Percentiles rank a stretch among this genome's conserved stretches.
Conservation (phyloP, 2,113 vertebrate species). For the Cervus canadensis region DNA sequence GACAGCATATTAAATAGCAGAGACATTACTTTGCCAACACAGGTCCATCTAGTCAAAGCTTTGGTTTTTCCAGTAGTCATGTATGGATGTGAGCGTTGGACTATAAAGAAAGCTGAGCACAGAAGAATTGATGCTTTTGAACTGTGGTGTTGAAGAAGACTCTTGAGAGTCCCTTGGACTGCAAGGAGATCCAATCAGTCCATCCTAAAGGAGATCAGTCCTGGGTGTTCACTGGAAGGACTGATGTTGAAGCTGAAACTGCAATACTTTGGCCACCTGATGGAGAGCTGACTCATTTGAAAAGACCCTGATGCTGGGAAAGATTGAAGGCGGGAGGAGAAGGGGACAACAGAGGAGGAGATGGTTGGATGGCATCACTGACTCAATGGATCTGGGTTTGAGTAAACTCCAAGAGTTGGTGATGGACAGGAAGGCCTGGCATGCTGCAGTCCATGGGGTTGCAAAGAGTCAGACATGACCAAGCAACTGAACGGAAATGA, state of each 20-base stretch:
- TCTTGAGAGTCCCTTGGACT: not conserved
- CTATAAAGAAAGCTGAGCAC: not conserved
- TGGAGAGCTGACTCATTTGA: not conserved
- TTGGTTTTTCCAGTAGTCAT: not conserved
- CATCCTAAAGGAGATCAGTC: not conserved
- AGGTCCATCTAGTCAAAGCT: not conserved
- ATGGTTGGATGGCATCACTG: not conserved
- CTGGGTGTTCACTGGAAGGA: not conserved
- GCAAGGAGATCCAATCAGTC: not conserved
- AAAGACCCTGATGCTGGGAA: not conserved
- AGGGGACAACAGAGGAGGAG: not conserved
- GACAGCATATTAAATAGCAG: not conserved
- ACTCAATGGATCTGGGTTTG: not conserved
- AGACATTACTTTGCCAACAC: not conserved
- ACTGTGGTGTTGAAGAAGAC: not conserved
- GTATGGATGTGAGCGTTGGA: not conserved
- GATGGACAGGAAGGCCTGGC: not conserved
- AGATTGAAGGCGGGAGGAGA: not conserved
- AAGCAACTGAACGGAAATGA: not conserved
- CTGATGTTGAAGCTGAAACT: not conserved
- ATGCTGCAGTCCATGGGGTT: not conserved
- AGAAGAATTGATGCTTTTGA: too few relatives aligned
- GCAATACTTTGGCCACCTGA: not conserved
- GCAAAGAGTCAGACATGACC: accelerated
- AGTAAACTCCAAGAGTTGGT: not conserved